Conservation (phyloP, 2,888 invertebrate genomes). For the Drosophila ustulata region DNA sequence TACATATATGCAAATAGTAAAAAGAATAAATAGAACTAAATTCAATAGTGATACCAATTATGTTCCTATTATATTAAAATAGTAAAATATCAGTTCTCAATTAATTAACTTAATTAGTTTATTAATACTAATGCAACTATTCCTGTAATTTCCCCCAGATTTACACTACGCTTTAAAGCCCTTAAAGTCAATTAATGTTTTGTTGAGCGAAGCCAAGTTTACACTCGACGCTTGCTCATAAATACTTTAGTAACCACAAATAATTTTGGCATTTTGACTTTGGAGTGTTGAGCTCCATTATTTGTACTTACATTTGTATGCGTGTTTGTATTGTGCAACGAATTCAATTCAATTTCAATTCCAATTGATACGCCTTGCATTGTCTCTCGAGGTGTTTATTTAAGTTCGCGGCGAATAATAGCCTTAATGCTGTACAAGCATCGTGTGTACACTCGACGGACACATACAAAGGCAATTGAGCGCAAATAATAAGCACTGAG, state of each 20-base stretch:
- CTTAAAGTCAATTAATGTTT: constrained; percentile 8
- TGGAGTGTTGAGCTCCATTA: neutral
- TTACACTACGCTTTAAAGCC: too few species aligned
- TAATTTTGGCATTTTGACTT: constrained; percentile 17
- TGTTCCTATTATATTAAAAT: too few species aligned
- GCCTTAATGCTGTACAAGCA: neutral
- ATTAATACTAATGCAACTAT: too few species aligned
- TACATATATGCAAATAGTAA: too few species aligned
- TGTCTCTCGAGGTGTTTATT: constrained; percentile 19
- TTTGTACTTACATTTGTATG: neutral
- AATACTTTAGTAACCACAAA: constrained; percentile 24
- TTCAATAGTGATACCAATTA: too few species aligned
- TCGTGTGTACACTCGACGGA: neutral
- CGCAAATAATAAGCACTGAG: constrained; percentile 61
- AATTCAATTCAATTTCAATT: constrained; percentile 6
- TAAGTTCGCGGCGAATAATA: constrained; percentile 20
- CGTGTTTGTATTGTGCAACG: constrained; percentile 5
- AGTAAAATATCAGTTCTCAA: too few species aligned
- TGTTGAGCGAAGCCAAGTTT: neutral
- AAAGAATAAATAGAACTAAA: too few species aligned
- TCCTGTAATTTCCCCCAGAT: too few species aligned
- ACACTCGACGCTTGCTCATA: constrained; percentile 2
- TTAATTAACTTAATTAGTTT: too few species aligned
- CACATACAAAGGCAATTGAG: constrained; percentile 60
- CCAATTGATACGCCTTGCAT: neutral